Evolutionary conservation across 2,113 vertebrate genomes (phyloP).

Genomic region (Myanophis thanlyinensis): DNA sequence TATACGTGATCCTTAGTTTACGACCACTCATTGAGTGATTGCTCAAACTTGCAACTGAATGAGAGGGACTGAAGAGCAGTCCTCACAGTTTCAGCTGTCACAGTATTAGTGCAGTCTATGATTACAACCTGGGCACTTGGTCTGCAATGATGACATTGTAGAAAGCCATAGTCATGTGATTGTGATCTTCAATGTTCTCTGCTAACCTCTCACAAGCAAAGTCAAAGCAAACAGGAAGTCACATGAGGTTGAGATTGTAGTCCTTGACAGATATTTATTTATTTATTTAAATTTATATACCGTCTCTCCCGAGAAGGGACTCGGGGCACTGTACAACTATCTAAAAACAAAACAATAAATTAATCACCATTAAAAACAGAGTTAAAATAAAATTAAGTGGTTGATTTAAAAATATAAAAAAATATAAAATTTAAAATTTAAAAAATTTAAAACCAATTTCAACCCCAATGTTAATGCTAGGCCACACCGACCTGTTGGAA

Average conservation of each 20-base stretch:
- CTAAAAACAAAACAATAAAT: too few relatives aligned
- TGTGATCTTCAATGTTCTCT: background rate
- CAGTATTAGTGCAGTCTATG: background rate
- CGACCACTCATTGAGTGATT: background rate
- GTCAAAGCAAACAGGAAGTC: background rate
- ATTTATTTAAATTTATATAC: too few relatives aligned
- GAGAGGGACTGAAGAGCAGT: background rate
- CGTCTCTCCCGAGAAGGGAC: too few relatives aligned
- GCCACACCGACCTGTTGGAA: too few relatives aligned
- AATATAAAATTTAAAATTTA: too few relatives aligned
- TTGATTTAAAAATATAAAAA: too few relatives aligned
- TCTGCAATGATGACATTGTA: background rate
- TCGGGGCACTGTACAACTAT: too few relatives aligned
- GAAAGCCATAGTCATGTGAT: background rate
- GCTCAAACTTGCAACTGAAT: background rate
- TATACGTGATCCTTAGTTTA: background rate
- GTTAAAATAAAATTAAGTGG: too few relatives aligned
- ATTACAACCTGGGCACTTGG: background rate
- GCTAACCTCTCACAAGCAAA: background rate
- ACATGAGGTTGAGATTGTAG: background rate
- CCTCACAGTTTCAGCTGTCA: background rate
- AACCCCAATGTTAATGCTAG: too few relatives aligned
- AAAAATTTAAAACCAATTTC: too few relatives aligned
- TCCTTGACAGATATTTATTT: background rate
- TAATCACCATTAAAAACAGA: too few relatives aligned